Evolutionary conservation across 2,113 vertebrate genomes (phyloP).

Genomic region (Otocyon megalotis): DNA sequence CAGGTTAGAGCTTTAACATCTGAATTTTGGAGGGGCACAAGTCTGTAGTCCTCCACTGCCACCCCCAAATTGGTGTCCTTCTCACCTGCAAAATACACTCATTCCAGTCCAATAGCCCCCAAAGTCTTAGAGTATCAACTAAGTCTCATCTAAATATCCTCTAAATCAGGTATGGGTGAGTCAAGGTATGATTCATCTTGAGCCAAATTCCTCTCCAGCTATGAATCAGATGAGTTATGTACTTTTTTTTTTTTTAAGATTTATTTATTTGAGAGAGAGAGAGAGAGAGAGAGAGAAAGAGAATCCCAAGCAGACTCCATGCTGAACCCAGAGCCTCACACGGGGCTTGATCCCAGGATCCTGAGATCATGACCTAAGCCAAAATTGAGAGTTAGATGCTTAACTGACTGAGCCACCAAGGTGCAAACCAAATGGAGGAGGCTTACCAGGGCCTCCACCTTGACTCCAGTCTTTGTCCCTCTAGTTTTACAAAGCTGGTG

Average conservation of each 20-base stretch:
- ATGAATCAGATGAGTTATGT: not conserved
- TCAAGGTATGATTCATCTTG: not conserved
- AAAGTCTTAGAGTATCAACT: not conserved
- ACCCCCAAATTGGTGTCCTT: not conserved
- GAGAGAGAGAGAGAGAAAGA: not conserved
- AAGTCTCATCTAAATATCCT: not conserved
- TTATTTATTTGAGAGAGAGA: not conserved
- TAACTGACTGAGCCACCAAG: not conserved
- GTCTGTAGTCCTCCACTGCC: not conserved
- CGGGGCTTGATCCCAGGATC: not conserved
- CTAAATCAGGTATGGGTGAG: not conserved
- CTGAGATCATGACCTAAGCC: not conserved
- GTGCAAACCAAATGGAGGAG: not conserved
- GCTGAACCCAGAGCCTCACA: not conserved
- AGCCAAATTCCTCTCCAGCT: not conserved
- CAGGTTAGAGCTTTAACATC: not conserved
- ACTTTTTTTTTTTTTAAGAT: not conserved
- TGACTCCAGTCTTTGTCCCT: conserved; percentile 15
- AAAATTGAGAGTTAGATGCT: not conserved
- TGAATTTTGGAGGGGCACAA: not conserved
- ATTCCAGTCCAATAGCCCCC: not conserved
- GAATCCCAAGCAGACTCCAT: not conserved
- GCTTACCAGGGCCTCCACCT: not conserved
- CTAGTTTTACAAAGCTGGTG: conserved; percentile 17
- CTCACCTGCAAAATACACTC: not conserved